Evolutionary conservation across 2,113 vertebrate genomes (phyloP).

Genomic region (Ancistrus triradiatus): DNA sequence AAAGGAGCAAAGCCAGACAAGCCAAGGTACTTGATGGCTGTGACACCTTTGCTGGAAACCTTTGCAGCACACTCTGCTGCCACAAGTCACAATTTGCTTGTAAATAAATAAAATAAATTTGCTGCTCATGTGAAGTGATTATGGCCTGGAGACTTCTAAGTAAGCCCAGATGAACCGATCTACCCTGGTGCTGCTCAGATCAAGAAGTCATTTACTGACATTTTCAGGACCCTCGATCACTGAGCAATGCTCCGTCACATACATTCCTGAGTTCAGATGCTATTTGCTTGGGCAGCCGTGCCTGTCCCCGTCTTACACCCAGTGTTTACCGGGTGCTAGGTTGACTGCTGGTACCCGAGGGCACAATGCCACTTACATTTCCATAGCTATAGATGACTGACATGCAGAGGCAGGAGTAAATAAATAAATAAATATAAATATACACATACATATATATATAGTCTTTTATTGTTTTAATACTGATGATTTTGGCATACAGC

Average conservation of each 20-base stretch:
- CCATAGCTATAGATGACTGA: constrained; percentile 23
- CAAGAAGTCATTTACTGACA: constrained; percentile 71
- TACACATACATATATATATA: too few relatives aligned
- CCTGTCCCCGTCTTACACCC: constrained; percentile 31
- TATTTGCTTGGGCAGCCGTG: constrained; percentile 59
- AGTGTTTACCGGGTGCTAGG: constrained; percentile 54
- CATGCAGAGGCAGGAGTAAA: constrained; percentile 52
- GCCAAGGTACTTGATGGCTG: constrained; percentile 75
- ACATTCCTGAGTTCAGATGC: constrained; percentile 60
- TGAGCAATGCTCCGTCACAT: constrained; percentile 57
- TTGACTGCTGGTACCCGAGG: constrained; percentile 59
- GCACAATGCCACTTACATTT: constrained; percentile 50
- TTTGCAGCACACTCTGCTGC: constrained; percentile 70
- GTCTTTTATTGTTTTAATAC: too few relatives aligned
- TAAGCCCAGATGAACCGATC: constrained; percentile 61
- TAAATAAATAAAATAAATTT: constrained; percentile 64
- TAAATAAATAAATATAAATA: too few relatives aligned
- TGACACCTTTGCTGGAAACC: constrained; percentile 73
- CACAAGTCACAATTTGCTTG: constrained; percentile 66
- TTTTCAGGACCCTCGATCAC: constrained; percentile 68
- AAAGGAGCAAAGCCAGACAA: constrained; percentile 64
- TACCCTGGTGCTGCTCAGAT: constrained; percentile 69
- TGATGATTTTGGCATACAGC: too few relatives aligned
- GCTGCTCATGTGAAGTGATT: constrained; percentile 68
- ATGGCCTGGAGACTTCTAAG: constrained; percentile 45